Percentiles rank a stretch among this genome's conserved stretches.
phyloP scores from a whole-genome alignment of 2,797 vertebrate genomes.

The Nothura maculosa region DNA sequence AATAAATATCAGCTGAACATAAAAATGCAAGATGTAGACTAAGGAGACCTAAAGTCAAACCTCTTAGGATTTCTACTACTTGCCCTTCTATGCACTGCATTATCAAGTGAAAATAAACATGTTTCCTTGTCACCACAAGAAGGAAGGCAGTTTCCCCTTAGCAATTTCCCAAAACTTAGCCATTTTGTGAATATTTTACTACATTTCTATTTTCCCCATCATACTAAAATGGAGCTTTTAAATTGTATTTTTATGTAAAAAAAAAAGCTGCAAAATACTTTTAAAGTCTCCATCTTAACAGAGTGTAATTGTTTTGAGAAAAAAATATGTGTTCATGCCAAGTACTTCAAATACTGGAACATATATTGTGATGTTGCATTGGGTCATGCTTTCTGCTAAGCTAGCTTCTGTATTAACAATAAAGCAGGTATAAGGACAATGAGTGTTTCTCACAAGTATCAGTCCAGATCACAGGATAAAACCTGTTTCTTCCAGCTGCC shows the following conservation, averaged over 20 bases:
- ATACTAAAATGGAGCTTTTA: background rate
- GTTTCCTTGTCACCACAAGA: background rate
- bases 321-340: background rate
- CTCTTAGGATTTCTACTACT: background rate
- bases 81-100: background rate
- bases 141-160: background rate
- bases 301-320: background rate
- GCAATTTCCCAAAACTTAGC: background rate
- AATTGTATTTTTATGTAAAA: fast-evolving
- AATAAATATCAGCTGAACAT: background rate
- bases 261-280: fast-evolving
- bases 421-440: background rate
- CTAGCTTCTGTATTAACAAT: background rate
- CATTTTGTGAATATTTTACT: background rate
- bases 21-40: background rate
- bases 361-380: background rate
- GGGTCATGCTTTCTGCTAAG: background rate
- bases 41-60: background rate
- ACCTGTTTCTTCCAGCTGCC: slow-evolving; percentile 27
- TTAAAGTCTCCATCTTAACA: background rate
- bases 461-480: slow-evolving; percentile 9
- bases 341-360: background rate
- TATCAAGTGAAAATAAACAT: background rate
- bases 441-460: slow-evolving; percentile 19
- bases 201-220: background rate